phyloP scores from a whole-genome alignment of 2,113 vertebrate species.

The Corythornis madagascariensis region DNA sequence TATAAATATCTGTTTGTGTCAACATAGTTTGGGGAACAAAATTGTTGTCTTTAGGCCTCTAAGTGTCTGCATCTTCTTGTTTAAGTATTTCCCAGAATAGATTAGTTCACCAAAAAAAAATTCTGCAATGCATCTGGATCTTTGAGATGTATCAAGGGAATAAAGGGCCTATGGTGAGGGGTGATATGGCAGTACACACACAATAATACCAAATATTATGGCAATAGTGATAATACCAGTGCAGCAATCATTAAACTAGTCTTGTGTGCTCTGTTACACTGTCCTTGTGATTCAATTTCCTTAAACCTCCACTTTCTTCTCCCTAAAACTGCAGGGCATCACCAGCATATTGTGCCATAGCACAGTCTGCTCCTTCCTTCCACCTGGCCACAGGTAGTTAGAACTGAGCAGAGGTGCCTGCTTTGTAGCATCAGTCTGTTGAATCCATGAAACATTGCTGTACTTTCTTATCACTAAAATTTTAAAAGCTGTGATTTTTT shows the following conservation, averaged over 20 bases:
- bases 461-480: background rate
- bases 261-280: background rate
- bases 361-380: background rate
- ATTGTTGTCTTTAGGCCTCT: background rate
- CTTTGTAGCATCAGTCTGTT: background rate
- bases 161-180: too few relatives aligned
- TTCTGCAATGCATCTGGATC: too few relatives aligned
- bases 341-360: background rate
- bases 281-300: background rate
- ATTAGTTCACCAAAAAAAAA: background rate
- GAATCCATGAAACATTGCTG: background rate
- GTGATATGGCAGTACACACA: fast-evolving
- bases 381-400: background rate
- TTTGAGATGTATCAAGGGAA: too few relatives aligned
- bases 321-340: background rate
- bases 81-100: background rate
- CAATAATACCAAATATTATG: background rate
- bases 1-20: background rate
- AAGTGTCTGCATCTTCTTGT: background rate
- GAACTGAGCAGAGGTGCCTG: background rate
- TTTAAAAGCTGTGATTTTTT: background rate
- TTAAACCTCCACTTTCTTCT: background rate
- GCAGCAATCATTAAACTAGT: background rate
- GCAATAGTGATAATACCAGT: background rate
- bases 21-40: background rate